phyloP scores from a whole-genome alignment of 2,888 invertebrate genomes.

The Callinectes sapidus region DNA sequence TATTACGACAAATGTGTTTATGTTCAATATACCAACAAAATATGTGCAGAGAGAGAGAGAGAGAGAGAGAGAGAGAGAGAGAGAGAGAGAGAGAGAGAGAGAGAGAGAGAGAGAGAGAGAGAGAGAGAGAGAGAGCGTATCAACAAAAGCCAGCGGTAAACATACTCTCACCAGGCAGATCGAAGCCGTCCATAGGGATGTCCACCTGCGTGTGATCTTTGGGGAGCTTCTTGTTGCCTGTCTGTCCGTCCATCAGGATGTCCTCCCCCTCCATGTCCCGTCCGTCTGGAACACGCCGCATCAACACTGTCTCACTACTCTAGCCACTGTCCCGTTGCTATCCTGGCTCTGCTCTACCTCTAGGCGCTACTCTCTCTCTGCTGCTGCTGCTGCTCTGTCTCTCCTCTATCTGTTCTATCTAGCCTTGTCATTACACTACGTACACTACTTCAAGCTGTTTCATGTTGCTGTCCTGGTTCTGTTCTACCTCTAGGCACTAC shows the following conservation, averaged over 20 bases:
- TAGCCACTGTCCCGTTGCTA: constrained; percentile 55
- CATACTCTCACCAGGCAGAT: constrained; percentile 61
- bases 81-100: constrained; percentile 5
- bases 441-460: not conserved
- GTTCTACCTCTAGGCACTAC: not conserved
- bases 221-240: constrained; percentile 84
- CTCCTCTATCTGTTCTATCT: not conserved
- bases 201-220: constrained; percentile 69
- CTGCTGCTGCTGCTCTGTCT: not conserved
- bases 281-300: constrained; percentile 78
- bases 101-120: constrained; percentile 25
- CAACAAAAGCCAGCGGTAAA: not conserved
- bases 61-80: not conserved
- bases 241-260: constrained; percentile 88
- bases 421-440: not conserved
- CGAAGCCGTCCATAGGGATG: constrained; percentile 69
- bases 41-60: not conserved
- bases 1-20: not conserved
- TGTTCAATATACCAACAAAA: not conserved
- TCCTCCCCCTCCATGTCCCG: constrained; percentile 80
- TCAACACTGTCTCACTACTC: constrained; percentile 69
- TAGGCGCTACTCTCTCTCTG: not conserved
- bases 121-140: not conserved
- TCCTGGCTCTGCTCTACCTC: constrained; percentile 48
- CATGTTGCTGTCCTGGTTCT: constrained; percentile 6